phyloP scores from a whole-genome alignment of 1,140 invertebrate genomes.

The Sipha flava region DNA sequence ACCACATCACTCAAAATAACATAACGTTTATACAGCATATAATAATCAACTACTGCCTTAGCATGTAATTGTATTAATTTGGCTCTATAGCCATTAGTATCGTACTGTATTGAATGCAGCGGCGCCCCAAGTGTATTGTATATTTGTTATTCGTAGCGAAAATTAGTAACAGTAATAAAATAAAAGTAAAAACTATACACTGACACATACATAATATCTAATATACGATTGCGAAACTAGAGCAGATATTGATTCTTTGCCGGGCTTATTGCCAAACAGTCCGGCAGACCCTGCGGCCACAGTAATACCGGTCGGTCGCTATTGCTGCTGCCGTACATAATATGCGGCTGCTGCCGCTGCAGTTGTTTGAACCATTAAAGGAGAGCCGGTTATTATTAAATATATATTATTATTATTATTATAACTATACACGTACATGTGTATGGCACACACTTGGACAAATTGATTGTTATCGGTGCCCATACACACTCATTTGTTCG shows the following conservation, averaged over 20 bases:
- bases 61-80: too few species aligned
- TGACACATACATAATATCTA: neutral
- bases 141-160: neutral
- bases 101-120: too few species aligned
- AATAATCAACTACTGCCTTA: too few species aligned
- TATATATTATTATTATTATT: neutral
- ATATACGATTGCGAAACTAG: conserved; percentile 7
- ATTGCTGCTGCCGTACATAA: neutral
- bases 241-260: conserved; percentile 17
- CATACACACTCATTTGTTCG: conserved; percentile 17
- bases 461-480: conserved; percentile 23
- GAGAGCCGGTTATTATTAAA: neutral
- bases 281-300: neutral
- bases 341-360: too few species aligned
- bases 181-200: neutral
- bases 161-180: neutral
- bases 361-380: neutral
- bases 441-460: neutral
- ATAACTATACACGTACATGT: neutral
- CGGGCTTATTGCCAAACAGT: neutral
- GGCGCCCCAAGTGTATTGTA: too few species aligned
- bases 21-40: too few species aligned
- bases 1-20: too few species aligned
- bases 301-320: neutral
- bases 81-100: too few species aligned